A percentile compares a stretch with the other conserved stretches of the same genome.
phyloP scores from a whole-genome alignment of 2,113 vertebrate genomes.

The Sphyrna mokarran region DNA sequence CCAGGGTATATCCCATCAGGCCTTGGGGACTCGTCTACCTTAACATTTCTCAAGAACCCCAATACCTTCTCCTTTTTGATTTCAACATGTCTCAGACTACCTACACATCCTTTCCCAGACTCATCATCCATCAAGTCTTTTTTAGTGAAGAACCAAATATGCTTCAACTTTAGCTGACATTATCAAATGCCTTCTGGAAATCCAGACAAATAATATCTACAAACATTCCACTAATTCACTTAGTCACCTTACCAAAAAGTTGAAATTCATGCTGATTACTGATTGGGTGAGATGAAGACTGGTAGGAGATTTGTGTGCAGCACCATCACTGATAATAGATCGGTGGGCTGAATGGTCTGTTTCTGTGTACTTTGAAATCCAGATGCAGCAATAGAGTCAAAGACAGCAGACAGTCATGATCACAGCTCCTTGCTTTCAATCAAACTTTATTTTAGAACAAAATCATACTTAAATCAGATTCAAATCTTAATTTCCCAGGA shows the following conservation, averaged over 20 bases:
- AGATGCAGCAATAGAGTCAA: neutral
- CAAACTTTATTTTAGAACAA: conserved; percentile 22
- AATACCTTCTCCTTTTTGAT: too few relatives aligned
- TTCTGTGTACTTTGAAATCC: neutral
- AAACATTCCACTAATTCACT: neutral
- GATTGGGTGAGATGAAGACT: neutral
- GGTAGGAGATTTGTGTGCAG: neutral
- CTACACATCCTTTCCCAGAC: too few relatives aligned
- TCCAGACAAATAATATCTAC: too few relatives aligned
- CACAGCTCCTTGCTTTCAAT: neutral
- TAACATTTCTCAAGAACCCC: too few relatives aligned
- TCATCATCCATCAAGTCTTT: too few relatives aligned
- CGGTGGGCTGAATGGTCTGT: neutral
- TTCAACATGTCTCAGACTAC: too few relatives aligned
- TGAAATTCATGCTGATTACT: neutral
- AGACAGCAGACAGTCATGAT: neutral
- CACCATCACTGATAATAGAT: neutral
- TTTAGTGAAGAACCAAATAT: too few relatives aligned
- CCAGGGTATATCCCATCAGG: too few relatives aligned
- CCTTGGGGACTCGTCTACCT: too few relatives aligned
- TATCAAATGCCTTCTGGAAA: too few relatives aligned
- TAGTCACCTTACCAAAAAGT: neutral
- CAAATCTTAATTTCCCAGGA: neutral
- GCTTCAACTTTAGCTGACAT: too few relatives aligned
- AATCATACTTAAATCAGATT: neutral